These are phyloP conservation scores for Oppia nitens DNA, from an alignment of 1,140 invertebrate species.

Conservation along the genomic window DNA sequence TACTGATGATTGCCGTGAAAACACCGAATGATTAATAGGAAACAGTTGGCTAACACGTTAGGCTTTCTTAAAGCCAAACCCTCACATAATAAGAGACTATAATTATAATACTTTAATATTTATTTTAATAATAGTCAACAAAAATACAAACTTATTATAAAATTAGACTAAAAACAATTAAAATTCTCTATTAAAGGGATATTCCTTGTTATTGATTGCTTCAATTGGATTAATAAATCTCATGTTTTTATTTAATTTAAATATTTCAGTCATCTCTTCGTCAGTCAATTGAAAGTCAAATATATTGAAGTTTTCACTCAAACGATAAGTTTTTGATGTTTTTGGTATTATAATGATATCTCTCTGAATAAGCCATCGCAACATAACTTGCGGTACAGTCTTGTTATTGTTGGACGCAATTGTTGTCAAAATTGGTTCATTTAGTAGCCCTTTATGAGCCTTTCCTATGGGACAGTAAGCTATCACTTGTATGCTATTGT, in stretches of 20 bases:
- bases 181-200: conserved; percentile 7
- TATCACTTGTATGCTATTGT: conserved; percentile 25
- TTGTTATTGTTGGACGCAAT: conserved; percentile 51
- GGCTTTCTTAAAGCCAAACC: too few species aligned
- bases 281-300: conserved; percentile 49
- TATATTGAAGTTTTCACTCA: conserved; percentile 47
- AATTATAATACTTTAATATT: too few species aligned
- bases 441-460: conserved; percentile 30
- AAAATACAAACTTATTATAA: too few species aligned
- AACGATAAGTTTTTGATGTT: conserved; percentile 44
- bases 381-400: conserved; percentile 40
- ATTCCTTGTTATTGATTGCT: conserved; percentile 3
- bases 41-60: too few species aligned
- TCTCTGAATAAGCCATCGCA: conserved; percentile 43
- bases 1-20: too few species aligned
- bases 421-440: conserved; percentile 41
- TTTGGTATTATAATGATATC: conserved; percentile 59
- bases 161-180: too few species aligned
- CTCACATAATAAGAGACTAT: too few species aligned
- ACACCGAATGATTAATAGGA: too few species aligned
- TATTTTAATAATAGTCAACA: too few species aligned
- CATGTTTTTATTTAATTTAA: too few species aligned
- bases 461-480: conserved; percentile 29
- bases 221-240: neutral
- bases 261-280: too few species aligned